Base-by-base conservation (phyloP, 1,140 invertebrate genomes). In the Meloidogyne chitwoodi region DNA sequence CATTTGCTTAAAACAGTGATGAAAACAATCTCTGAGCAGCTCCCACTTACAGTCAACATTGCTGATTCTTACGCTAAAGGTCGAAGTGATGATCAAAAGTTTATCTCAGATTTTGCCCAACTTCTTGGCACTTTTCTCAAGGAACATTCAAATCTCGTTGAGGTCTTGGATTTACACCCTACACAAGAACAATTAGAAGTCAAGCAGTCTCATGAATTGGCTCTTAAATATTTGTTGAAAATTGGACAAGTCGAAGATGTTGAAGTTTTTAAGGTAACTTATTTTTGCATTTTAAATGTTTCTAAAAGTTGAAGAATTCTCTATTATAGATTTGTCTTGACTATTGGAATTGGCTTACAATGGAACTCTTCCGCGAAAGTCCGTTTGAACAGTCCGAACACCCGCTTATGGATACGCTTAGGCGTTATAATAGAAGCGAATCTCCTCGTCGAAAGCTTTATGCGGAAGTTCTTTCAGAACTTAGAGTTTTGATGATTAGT, bases 241-340 rank as follows among this genome's bases (percentile, higher is more conserved):
- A 98, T 99, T 84, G 98, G 95, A 24, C 94, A 98, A 90, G 96
- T 99, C 2, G 96, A 99, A 79, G 97, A 99, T 86, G 94, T 96
- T 0, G 97, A 99, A 90, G 96, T 99, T 74, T 99, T 99, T 87
- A 99, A 99, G 90, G 99, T 99, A 78, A 6, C 10, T 12, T 66
- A 22, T 29, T 31, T 61, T 11, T 34, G 63, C 4, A n/a, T 26
- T 6, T 31, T 22, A 22, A 16, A 4, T 11, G 4, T 69, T 16
- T 41, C 11, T 11, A 19, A 5, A 2, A 14, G 11, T 34, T 63
- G 65, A 19, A 56, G n/a, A 19, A 22, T 6, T 56, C 41, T 75
- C 1, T 65, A 10, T 73, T 81, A 63, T 63, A 84, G 85, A 85
- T 86, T 29, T 99, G 96, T 88, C 89, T 99, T 26, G 97, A 99